phyloP scores from a whole-genome alignment of 2,888 invertebrate species.

The Lithophane ornitopus region DNA sequence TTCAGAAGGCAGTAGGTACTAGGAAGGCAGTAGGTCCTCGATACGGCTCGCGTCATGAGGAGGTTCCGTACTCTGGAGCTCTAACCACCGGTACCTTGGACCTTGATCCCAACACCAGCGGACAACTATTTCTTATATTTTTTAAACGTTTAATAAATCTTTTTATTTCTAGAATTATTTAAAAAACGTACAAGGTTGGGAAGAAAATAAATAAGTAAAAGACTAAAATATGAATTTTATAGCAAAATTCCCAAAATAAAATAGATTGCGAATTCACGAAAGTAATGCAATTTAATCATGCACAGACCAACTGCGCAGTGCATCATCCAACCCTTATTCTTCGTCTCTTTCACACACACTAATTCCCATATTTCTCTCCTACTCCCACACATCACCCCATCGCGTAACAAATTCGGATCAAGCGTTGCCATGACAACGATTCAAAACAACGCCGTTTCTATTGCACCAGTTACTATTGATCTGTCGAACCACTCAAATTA shows the following conservation, averaged over 20 bases:
- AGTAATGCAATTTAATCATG: constrained; percentile 86
- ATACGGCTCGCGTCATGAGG: too few relatives aligned
- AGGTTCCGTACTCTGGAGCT: too few relatives aligned
- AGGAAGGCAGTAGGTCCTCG: too few relatives aligned
- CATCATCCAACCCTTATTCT: constrained; percentile 78
- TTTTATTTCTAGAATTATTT: too few relatives aligned
- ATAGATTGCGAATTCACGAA: constrained; percentile 58
- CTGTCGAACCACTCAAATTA: constrained; percentile 67
- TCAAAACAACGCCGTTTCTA: constrained; percentile 80
- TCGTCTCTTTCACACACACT: constrained; percentile 68
- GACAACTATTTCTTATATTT: too few relatives aligned
- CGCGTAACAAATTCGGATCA: constrained; percentile 79
- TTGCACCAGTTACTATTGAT: constrained; percentile 77
- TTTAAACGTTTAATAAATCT: too few relatives aligned
- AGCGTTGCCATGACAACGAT: constrained; percentile 84
- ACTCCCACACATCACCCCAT: constrained; percentile 79
- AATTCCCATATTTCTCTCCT: constrained; percentile 61
- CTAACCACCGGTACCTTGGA: too few relatives aligned
- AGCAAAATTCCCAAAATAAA: constrained; percentile 53
- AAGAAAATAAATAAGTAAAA: too few relatives aligned
- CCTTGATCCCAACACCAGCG: too few relatives aligned
- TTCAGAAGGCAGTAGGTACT: too few relatives aligned
- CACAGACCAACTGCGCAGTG: constrained; percentile 81
- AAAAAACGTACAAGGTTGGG: too few relatives aligned
- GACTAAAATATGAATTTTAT: neutral